phyloP scores from a whole-genome alignment of 2,888 invertebrate genomes.

The Eulithis prunata region DNA sequence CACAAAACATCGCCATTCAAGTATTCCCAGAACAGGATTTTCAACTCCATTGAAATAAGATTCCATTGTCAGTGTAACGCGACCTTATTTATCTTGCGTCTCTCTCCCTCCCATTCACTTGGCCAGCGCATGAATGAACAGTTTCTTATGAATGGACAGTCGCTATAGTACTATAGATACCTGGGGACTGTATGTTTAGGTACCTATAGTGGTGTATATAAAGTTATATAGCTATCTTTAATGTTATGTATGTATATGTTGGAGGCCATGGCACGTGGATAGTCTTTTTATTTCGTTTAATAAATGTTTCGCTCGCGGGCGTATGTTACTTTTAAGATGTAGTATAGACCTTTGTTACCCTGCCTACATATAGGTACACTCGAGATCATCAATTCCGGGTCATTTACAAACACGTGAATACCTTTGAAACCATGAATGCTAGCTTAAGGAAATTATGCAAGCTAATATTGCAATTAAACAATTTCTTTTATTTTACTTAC shows the following conservation, averaged over 20 bases:
- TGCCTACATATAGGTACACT: too few species aligned
- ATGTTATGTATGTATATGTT: slow-evolving; percentile 53
- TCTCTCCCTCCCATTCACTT: slow-evolving; percentile 80
- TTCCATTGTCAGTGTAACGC: slow-evolving; percentile 76
- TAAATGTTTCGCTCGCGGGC: slow-evolving; percentile 46
- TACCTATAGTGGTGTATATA: slow-evolving; percentile 64
- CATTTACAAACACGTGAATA: too few species aligned
- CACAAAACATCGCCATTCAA: slow-evolving; percentile 68
- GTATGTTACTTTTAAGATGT: slow-evolving; percentile 23
- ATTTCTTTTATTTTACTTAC: too few species aligned
- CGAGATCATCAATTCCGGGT: too few species aligned
- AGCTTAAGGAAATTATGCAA: too few species aligned
- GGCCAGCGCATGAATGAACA: slow-evolving; percentile 80
- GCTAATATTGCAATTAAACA: too few species aligned
- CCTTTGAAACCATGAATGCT: too few species aligned
- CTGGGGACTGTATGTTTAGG: slow-evolving; percentile 59
- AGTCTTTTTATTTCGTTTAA: slow-evolving; percentile 61
- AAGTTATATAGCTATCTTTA: slow-evolving; percentile 61
- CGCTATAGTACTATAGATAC: slow-evolving; percentile 79
- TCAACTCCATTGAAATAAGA: slow-evolving; percentile 67
- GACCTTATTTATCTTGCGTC: slow-evolving; percentile 69
- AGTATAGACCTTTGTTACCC: background rate
- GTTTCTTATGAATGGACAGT: slow-evolving; percentile 84
- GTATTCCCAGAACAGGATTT: slow-evolving; percentile 73
- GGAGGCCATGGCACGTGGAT: slow-evolving; percentile 72